A percentile compares a stretch with the other conserved stretches of the same genome.
Evolutionary conservation across 2,113 vertebrate species (phyloP).

Genomic region (Rutilus rutilus): DNA sequence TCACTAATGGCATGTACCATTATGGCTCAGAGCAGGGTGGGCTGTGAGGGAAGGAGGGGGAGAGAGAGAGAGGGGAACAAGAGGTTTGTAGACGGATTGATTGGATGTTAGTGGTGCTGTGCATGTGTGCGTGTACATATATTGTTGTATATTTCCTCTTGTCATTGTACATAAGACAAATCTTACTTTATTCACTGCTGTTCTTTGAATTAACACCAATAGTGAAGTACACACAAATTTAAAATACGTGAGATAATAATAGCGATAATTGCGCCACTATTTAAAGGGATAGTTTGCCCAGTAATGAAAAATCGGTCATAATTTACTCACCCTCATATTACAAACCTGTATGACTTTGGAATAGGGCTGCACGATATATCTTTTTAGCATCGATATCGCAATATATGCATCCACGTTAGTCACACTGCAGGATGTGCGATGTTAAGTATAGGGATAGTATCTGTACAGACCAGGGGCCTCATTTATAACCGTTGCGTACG

Average conservation of each 20-base stretch:
- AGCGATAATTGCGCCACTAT: not conserved
- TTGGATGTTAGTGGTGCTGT: conserved; percentile 2
- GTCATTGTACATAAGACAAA: not conserved
- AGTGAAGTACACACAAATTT: not conserved
- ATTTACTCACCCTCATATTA: too few species aligned
- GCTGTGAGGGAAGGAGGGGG: conserved; percentile 69
- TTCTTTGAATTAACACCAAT: not conserved
- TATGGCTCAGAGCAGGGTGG: conserved; percentile 79
- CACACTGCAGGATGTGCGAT: too few species aligned
- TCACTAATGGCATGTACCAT: conserved; percentile 88
- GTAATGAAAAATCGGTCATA: too few species aligned
- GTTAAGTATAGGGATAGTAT: too few species aligned
- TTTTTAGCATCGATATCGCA: too few species aligned
- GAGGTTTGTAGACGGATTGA: conserved; percentile 52
- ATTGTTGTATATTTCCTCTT: not conserved
- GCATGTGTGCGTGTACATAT: not conserved
- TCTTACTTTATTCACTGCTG: not conserved
- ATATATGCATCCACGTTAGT: too few species aligned
- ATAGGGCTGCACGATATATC: too few species aligned
- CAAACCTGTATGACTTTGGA: too few species aligned
- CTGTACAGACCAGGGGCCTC: too few species aligned
- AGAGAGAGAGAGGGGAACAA: conserved; percentile 47
- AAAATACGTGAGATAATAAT: not conserved
- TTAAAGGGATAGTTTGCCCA: not conserved
- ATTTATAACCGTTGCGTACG: too few species aligned